These are phyloP conservation scores for Drosophila littoralis DNA, from an alignment of 1,140 invertebrate species.

Conservation along the genomic window DNA sequence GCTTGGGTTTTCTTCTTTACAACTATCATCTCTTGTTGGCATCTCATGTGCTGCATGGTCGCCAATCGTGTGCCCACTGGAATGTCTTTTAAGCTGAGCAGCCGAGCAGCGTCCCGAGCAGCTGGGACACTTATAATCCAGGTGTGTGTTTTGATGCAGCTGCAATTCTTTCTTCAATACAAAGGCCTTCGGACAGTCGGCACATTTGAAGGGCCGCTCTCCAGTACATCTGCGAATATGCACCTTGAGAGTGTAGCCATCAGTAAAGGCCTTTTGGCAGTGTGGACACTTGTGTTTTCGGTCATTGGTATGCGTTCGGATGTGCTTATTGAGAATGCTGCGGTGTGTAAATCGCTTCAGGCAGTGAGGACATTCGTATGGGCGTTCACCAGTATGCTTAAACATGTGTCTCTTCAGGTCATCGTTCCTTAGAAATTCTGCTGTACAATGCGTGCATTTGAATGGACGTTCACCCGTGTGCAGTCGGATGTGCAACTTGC, in stretches of 20 bases:
- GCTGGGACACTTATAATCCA: not conserved
- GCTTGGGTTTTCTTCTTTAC: not conserved
- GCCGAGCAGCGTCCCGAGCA: not conserved
- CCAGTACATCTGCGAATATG: not conserved
- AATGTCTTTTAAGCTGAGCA: not conserved
- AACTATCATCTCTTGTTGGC: not conserved
- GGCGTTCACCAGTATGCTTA: not conserved
- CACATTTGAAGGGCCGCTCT: not conserved
- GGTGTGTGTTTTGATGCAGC: not conserved
- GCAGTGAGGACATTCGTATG: not conserved
- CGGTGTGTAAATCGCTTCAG: not conserved
- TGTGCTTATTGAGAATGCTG: not conserved
- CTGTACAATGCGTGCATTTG: not conserved
- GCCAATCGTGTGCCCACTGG: not conserved
- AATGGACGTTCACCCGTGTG: conserved; percentile 1
- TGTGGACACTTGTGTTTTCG: not conserved
- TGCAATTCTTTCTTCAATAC: not conserved
- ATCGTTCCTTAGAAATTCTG: not conserved
- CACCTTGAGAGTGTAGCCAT: not conserved
- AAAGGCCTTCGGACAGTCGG: not conserved
- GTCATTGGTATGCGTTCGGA: not conserved
- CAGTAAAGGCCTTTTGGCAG: not conserved
- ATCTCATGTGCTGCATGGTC: not conserved
- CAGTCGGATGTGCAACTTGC: not conserved
- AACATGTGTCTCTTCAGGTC: not conserved